Percentiles rank a stretch among this genome's conserved stretches.
Evolutionary conservation across 2,888 invertebrate species (phyloP).

Genomic region (Parthenolecanium corni): DNA sequence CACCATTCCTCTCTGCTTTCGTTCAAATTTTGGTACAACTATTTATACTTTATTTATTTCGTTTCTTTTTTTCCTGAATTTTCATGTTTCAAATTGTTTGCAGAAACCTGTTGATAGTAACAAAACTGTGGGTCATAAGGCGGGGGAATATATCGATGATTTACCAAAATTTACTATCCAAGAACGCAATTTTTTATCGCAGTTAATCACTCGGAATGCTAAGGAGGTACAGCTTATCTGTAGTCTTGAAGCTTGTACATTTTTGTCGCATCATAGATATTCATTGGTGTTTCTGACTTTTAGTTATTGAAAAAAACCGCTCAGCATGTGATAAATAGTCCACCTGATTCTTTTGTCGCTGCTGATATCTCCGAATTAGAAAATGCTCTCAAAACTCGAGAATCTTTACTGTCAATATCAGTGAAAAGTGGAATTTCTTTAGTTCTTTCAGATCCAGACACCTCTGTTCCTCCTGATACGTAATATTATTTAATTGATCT

Average conservation of each 20-base stretch:
- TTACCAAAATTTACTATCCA: conserved; percentile 24
- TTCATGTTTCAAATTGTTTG: not conserved
- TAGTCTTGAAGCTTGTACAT: not conserved
- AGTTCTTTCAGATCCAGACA: conserved; percentile 14
- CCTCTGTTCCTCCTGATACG: not conserved
- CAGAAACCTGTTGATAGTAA: conserved; percentile 20
- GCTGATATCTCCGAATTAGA: conserved; percentile 22
- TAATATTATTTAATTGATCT: not conserved
- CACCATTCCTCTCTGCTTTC: conserved; percentile 61
- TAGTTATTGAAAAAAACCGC: conserved; percentile 27
- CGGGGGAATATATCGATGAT: conserved; percentile 21
- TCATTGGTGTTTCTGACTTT: conserved; percentile 1
- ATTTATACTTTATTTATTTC: not conserved
- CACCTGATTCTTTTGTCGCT: conserved; percentile 6
- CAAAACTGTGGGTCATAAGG: conserved; percentile 22
- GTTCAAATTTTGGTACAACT: conserved; percentile 49
- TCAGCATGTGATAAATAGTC: conserved; percentile 22
- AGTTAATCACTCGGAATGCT: conserved; percentile 24
- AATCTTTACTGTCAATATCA: conserved; percentile 12
- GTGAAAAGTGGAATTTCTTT: conserved; percentile 19
- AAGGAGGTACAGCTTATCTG: conserved; percentile 21
- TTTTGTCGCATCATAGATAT: not conserved
- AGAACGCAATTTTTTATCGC: conserved; percentile 29
- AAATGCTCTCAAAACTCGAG: conserved; percentile 12
- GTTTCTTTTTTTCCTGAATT: not conserved